A percentile compares a stretch with the other conserved stretches of the same genome.
Evolutionary conservation across 2,113 vertebrate genomes (phyloP).

Genomic region (Notarius quadriscutis): DNA sequence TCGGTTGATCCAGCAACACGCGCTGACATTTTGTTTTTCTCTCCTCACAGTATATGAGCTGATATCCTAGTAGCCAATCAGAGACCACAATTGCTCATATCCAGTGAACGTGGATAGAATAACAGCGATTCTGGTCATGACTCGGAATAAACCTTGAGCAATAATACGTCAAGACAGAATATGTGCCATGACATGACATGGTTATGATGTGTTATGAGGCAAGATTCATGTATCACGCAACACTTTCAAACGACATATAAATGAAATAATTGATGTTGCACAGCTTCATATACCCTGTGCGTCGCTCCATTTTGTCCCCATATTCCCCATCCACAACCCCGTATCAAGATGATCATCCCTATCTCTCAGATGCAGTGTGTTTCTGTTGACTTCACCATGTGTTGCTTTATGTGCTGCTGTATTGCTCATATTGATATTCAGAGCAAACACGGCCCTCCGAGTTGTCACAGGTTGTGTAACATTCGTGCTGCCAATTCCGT

Average conservation of each 20-base stretch:
- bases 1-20: too few relatives aligned
- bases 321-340: conserved; percentile 28
- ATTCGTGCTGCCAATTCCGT: conserved; percentile 53
- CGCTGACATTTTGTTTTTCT: too few relatives aligned
- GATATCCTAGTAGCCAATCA: too few relatives aligned
- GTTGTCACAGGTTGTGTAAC: conserved; percentile 60
- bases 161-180: not conserved
- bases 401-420: conserved; percentile 48
- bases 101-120: too few relatives aligned
- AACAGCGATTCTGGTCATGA: not conserved
- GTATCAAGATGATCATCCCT: conserved; percentile 43
- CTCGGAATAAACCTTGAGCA: not conserved
- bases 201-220: not conserved
- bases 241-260: not conserved
- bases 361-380: conserved; percentile 52
- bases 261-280: not conserved
- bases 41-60: too few relatives aligned
- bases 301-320: not conserved
- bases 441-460: conserved; percentile 54
- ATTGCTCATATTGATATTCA: conserved; percentile 58
- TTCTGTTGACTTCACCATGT: conserved; percentile 55
- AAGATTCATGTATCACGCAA: not conserved
- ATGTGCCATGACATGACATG: not conserved
- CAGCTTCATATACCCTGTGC: not conserved
- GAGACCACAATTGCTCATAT: too few relatives aligned